phyloP scores from a whole-genome alignment of 2,888 invertebrate species.

The Coleophora flavipennella region DNA sequence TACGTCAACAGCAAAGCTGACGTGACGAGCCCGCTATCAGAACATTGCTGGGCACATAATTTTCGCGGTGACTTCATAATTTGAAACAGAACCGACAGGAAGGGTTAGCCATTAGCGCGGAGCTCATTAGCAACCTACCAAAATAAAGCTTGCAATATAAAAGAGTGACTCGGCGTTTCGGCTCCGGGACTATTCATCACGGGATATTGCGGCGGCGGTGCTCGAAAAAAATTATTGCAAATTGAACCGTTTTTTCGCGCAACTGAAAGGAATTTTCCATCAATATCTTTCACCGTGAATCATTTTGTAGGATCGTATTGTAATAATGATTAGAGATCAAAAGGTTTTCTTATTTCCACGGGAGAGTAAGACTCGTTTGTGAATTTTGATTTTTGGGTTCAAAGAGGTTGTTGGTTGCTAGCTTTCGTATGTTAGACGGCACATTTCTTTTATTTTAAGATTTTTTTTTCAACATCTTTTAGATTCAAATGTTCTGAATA shows the following conservation, averaged over 20 bases:
- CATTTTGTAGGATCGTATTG: not conserved
- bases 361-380: not conserved
- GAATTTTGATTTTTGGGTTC: not conserved
- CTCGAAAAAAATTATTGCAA: constrained; percentile 8
- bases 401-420: not conserved
- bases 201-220: constrained; percentile 9
- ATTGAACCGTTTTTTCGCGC: constrained; percentile 11
- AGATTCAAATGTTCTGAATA: too few species aligned
- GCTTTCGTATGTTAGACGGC: not conserved
- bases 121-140: constrained; percentile 52
- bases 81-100: constrained; percentile 19
- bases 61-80: constrained; percentile 35
- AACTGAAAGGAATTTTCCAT: not conserved
- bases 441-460: not conserved
- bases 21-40: constrained; percentile 6
- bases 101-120: constrained; percentile 16
- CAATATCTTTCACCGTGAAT: not conserved
- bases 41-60: constrained; percentile 22
- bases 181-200: constrained; percentile 35
- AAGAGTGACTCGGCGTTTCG: constrained; percentile 53
- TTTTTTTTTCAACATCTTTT: not conserved
- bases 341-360: not conserved
- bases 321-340: constrained; percentile 1
- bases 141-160: constrained; percentile 64
- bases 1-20: not conserved